Conservation (phyloP, 2,888 invertebrate species). For the Coelinius sp. region DNA sequence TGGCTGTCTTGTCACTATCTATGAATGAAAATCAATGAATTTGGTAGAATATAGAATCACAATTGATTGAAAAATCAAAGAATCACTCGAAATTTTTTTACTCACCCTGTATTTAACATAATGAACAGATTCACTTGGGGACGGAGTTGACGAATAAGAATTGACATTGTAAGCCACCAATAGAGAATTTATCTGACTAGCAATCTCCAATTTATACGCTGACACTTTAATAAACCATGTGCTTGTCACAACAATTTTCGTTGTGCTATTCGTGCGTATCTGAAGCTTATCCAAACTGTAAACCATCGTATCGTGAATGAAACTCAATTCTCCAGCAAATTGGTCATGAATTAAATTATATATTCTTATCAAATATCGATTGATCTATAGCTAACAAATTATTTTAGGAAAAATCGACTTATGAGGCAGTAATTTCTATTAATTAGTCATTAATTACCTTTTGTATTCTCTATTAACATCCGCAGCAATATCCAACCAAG, state of each 20-base stretch:
- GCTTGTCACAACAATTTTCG: constrained; percentile 83
- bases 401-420: no score
- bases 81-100: constrained; percentile 33
- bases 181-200: constrained; percentile 85
- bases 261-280: constrained; percentile 79
- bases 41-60: background rate
- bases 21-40: background rate
- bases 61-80: constrained; percentile 48
- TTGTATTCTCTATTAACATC: constrained; percentile 83
- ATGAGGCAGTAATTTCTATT: no score
- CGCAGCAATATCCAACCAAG: constrained; percentile 80
- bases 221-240: constrained; percentile 90
- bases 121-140: constrained; percentile 73
- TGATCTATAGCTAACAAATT: no score
- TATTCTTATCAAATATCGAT: no score
- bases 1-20: constrained; percentile 77
- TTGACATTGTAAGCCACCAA: constrained; percentile 84
- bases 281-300: constrained; percentile 82
- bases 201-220: constrained; percentile 80
- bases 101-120: constrained; percentile 76
- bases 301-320: constrained; percentile 42
- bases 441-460: constrained; percentile 74
- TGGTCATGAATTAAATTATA: no score
- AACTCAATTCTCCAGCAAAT: no score
- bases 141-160: constrained; percentile 79